Base-by-base conservation (phyloP, 2,113 vertebrate species). In the Erythrolamprus reginae region DNA sequence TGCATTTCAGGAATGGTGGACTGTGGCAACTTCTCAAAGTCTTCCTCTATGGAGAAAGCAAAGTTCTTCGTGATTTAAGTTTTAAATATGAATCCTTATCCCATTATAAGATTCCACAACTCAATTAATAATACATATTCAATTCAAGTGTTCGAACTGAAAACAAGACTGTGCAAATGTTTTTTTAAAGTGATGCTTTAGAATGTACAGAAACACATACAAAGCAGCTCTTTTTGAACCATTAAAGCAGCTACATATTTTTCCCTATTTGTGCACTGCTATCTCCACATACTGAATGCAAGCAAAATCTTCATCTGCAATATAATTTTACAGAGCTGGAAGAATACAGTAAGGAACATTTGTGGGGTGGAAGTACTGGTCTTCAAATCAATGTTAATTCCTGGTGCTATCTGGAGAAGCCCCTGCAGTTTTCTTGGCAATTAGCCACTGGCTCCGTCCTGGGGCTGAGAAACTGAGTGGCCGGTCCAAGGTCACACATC, bases 1-100 rank as follows among this genome's bases (percentile, higher is more conserved):
- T 99, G 99, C 99, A 99, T 99, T 97, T 99, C 99, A 0, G 99
- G 99, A 48, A 99, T 98, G 0, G 98, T 99, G 45, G 97, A 97
- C 19, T 97, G 96, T 0, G 99, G 98, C 95, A 99, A 91, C 96
- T 98, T 98, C 96, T 99, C 98, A 93, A 98, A 99, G 95, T 99
- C 98, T 92, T 99, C 99, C 97, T 99, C 99, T 99, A 96, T 47
- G 19, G 17, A 89, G n/a, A 96, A 91, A 93, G 88, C 17, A 96
- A 89, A 94, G 89, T 42, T 0, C 24, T 61, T 45, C 23, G n/a
- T 45, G 9, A 88, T 90, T 45, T 4, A 65, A 87, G 92, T 45
- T 92, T 92, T 91, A 90, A 56, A 51, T 9, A 87, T 6, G n/a
- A 33, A 45, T 77, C 45, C 4, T 47, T 26, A 3, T n/a, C 47